These are phyloP conservation scores for Biston betularia DNA, from an alignment of 2,888 invertebrate genomes.

Conservation along the genomic window DNA sequence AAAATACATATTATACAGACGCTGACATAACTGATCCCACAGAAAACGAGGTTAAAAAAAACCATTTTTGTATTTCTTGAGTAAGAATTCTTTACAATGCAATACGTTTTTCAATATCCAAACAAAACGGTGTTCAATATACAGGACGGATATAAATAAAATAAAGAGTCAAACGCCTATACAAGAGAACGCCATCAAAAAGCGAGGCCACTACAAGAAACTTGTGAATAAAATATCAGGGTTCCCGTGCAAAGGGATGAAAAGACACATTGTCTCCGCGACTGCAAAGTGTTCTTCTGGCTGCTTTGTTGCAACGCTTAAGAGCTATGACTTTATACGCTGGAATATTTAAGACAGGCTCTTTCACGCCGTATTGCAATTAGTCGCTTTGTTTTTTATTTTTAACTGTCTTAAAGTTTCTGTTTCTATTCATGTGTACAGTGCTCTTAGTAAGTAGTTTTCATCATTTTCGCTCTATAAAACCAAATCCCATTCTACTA, in stretches of 20 bases:
- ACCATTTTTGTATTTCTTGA: background rate
- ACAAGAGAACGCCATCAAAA: constrained; percentile 62
- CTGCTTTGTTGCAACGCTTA: constrained; percentile 33
- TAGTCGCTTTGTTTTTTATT: background rate
- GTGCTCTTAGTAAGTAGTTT: too few species aligned
- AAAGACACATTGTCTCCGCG: constrained; percentile 33
- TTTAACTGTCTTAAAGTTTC: background rate
- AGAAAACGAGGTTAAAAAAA: too few species aligned
- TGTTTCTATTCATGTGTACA: too few species aligned
- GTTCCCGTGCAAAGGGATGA: constrained; percentile 32
- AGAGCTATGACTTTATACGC: constrained; percentile 14
- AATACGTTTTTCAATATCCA: constrained; percentile 1
- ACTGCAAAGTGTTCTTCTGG: constrained; percentile 24
- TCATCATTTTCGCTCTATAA: too few species aligned
- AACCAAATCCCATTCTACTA: too few species aligned
- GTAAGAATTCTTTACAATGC: background rate
- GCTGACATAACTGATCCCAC: too few species aligned
- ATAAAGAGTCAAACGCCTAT: constrained; percentile 40
- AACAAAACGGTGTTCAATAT: background rate
- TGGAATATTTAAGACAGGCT: constrained; percentile 24
- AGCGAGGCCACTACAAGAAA: constrained; percentile 52
- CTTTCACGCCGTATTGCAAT: constrained; percentile 17
- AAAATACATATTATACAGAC: too few species aligned
- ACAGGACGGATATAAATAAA: constrained; percentile 29
- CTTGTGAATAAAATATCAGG: constrained; percentile 57